Percentiles rank a stretch among this genome's conserved stretches.
Conservation (phyloP, 2,888 invertebrate species). For the Molanna angustata region DNA sequence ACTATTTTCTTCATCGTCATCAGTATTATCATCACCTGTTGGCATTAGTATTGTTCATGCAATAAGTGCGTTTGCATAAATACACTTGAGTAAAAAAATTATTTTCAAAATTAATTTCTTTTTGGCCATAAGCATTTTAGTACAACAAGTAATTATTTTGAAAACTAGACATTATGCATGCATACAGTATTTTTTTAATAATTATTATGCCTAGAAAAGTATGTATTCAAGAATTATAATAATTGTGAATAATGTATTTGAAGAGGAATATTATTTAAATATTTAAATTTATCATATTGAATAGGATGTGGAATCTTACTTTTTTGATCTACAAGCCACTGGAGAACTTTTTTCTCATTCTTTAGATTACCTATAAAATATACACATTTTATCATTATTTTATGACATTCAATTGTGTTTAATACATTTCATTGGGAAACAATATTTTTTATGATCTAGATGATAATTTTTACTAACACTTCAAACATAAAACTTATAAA, state of each 20-base stretch:
- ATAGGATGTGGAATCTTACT: conserved; percentile 75
- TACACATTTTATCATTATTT: no score
- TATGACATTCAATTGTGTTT: no score
- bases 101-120: not conserved
- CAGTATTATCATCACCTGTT: conserved; percentile 56
- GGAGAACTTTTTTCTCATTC: conserved; percentile 92
- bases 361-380: conserved; percentile 82
- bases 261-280: conserved; percentile 6
- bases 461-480: no score
- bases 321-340: conserved; percentile 95
- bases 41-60: conserved; percentile 61
- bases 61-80: conserved; percentile 38
- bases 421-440: no score
- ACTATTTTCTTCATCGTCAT: conserved; percentile 43
- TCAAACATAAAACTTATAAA: no score
- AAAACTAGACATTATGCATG: not conserved
- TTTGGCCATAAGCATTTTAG: not conserved
- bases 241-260: conserved; percentile 6
- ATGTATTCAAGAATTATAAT: not conserved
- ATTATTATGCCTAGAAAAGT: not conserved
- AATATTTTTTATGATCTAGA: no score
- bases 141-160: conserved; percentile 1
- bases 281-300: conserved; percentile 9
- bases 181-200: not conserved
- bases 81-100: no score